Evolutionary conservation across 1,140 invertebrate genomes (phyloP).

Genomic region (Ptiloglossa arizonensis): DNA sequence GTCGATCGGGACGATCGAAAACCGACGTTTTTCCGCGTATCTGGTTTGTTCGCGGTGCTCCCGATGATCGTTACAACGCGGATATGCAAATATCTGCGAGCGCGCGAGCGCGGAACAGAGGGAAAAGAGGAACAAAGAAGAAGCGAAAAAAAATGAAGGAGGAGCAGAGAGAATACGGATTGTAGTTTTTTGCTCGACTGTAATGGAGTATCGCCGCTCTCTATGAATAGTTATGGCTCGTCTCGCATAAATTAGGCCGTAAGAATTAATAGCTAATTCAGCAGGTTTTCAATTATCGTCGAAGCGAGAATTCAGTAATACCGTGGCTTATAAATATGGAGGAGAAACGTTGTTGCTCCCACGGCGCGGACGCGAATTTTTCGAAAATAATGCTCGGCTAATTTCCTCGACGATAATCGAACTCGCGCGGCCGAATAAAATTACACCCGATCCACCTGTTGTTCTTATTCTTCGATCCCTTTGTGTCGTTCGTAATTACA

Average conservation of each 20-base stretch:
- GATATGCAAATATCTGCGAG: constrained; percentile 38
- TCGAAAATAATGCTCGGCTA: constrained; percentile 15
- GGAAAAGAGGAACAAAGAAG: constrained; percentile 24
- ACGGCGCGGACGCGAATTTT: constrained; percentile 17
- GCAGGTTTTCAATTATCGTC: constrained; percentile 62
- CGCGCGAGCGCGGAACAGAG: constrained; percentile 4
- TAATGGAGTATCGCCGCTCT: constrained; percentile 41
- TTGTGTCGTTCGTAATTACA: not conserved
- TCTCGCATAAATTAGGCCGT: constrained; percentile 62
- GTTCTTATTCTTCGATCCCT: not conserved
- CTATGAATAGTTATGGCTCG: constrained; percentile 65
- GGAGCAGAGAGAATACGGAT: constrained; percentile 43
- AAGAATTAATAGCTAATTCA: constrained; percentile 65
- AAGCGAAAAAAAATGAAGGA: not conserved
- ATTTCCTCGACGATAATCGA: constrained; percentile 3
- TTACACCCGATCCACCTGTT: not conserved
- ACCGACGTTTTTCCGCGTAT: not conserved
- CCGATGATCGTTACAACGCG: constrained; percentile 30
- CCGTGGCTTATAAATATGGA: constrained; percentile 60
- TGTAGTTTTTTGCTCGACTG: constrained; percentile 32
- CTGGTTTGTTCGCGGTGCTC: constrained; percentile 21
- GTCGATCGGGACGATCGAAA: too few species aligned
- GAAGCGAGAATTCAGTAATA: constrained; percentile 53
- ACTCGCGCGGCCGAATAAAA: not conserved
- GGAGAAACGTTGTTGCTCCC: constrained; percentile 27